A percentile compares a stretch with the other conserved stretches of the same genome.
Evolutionary conservation across 2,888 invertebrate genomes (phyloP).

Genomic region (Myopa testacea): DNA sequence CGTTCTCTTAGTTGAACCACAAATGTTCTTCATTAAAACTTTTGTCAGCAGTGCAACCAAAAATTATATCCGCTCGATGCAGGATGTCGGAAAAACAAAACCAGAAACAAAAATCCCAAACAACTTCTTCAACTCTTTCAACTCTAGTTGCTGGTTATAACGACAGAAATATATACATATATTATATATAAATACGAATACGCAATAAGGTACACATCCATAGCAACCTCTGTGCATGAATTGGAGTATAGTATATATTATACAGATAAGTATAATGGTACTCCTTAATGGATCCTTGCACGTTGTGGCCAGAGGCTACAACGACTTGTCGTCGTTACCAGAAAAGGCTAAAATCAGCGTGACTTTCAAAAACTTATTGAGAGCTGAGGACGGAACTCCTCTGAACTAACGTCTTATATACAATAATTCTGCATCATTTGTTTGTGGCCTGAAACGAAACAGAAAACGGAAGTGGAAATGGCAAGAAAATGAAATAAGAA

Average conservation of each 20-base stretch:
- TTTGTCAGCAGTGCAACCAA: conserved; percentile 18
- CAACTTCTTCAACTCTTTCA: background rate
- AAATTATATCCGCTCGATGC: conserved; percentile 11
- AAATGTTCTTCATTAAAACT: conserved; percentile 21
- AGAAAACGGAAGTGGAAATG: background rate
- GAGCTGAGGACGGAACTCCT: background rate
- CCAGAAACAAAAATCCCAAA: background rate
- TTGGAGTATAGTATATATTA: too few species aligned
- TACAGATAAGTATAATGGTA: background rate
- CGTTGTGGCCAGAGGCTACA: conserved; percentile 9
- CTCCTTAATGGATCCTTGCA: background rate
- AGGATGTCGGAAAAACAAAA: conserved; percentile 9
- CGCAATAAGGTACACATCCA: too few species aligned
- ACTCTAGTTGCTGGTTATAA: background rate
- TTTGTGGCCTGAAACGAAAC: conserved; percentile 26
- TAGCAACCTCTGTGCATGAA: too few species aligned
- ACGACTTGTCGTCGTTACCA: background rate
- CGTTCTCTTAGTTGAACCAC: background rate
- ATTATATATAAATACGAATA: background rate
- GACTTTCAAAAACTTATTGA: conserved; percentile 23
- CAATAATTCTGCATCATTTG: conserved; percentile 20
- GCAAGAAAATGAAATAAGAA: conserved; percentile 7
- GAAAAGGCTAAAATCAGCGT: conserved; percentile 11
- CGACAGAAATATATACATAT: background rate
- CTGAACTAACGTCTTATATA: background rate